A percentile compares a stretch with the other conserved stretches of the same genome.
These are phyloP conservation scores for Prosopocoilus inquinatus DNA, from an alignment of 2,888 invertebrate genomes.

Conservation along the genomic window DNA sequence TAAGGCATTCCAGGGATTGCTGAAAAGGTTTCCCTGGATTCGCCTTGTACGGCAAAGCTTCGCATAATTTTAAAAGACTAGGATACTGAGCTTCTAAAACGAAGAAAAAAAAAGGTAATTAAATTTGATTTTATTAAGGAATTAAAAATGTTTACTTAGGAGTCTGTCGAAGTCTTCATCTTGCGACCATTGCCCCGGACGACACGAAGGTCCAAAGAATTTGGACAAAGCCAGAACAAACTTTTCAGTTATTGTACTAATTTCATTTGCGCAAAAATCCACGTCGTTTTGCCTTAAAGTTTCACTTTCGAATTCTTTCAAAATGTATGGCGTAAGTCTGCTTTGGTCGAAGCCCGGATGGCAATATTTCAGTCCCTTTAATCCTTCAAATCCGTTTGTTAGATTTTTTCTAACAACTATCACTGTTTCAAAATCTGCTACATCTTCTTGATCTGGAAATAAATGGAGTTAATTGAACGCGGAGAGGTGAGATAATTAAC, in stretches of 20 bases:
- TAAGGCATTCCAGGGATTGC: constrained; percentile 56
- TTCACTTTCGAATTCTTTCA: constrained; percentile 59
- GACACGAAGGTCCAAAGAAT: constrained; percentile 69
- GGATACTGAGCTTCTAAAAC: constrained; percentile 22
- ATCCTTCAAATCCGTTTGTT: constrained; percentile 49
- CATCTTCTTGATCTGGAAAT: background rate
- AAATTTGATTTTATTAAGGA: background rate
- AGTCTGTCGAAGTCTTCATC: constrained; percentile 54
- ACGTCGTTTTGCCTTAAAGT: constrained; percentile 32
- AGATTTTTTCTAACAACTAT: constrained; percentile 56
- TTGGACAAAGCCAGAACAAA: constrained; percentile 60
- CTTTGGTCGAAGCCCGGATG: constrained; percentile 64
- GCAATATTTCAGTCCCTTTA: constrained; percentile 59
- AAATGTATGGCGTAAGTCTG: constrained; percentile 59
- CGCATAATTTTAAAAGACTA: constrained; percentile 59
- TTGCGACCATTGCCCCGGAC: constrained; percentile 69
- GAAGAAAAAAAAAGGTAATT: constrained; percentile 6
- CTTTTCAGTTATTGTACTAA: constrained; percentile 55
- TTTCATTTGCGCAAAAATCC: constrained; percentile 26
- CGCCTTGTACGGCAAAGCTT: constrained; percentile 30
- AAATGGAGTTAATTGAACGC: too few relatives aligned
- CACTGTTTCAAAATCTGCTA: constrained; percentile 57
- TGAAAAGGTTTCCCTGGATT: constrained; percentile 34
- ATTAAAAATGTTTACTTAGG: constrained; percentile 57
- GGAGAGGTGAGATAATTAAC: background rate